A percentile compares a stretch with the other conserved stretches of the same genome.
Evolutionary conservation across 2,797 vertebrate species (phyloP).

Genomic region (Chiloscyllium punctatum): DNA sequence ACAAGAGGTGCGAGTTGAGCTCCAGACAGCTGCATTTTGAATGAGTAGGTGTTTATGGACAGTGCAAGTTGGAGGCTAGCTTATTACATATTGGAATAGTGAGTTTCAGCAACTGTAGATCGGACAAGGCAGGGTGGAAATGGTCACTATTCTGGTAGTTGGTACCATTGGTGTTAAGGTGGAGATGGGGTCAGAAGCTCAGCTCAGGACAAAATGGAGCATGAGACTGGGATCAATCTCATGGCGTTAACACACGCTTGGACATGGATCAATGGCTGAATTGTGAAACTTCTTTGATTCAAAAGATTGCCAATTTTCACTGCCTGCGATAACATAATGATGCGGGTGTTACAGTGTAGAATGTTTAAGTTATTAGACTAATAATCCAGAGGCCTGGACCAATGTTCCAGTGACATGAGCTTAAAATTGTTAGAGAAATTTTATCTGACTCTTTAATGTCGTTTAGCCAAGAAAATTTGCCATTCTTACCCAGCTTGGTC

Average conservation of each 20-base stretch:
- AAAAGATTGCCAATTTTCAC: not conserved
- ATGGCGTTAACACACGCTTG: not conserved
- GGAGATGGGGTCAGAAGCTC: not conserved
- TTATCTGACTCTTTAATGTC: too few species aligned
- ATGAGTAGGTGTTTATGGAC: too few species aligned
- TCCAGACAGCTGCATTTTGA: not conserved
- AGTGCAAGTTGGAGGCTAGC: too few species aligned
- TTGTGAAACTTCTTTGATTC: not conserved
- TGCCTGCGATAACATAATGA: not conserved
- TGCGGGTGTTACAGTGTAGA: too few species aligned
- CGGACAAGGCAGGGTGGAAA: not conserved
- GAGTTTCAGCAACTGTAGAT: not conserved
- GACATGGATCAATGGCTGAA: not conserved
- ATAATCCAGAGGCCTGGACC: too few species aligned
- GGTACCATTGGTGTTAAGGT: not conserved
- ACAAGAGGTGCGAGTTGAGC: not conserved
- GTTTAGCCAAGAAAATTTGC: too few species aligned
- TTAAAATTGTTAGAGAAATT: too few species aligned
- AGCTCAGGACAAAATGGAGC: not conserved
- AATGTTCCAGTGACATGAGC: too few species aligned
- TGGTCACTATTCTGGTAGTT: not conserved
- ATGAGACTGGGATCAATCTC: not conserved
- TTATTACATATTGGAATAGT: too few species aligned
- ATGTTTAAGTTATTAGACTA: too few species aligned
- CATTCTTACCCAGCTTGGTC: too few species aligned